These are phyloP conservation scores for Volucella zonaria DNA, from an alignment of 2,888 invertebrate species.

Conservation along the genomic window DNA sequence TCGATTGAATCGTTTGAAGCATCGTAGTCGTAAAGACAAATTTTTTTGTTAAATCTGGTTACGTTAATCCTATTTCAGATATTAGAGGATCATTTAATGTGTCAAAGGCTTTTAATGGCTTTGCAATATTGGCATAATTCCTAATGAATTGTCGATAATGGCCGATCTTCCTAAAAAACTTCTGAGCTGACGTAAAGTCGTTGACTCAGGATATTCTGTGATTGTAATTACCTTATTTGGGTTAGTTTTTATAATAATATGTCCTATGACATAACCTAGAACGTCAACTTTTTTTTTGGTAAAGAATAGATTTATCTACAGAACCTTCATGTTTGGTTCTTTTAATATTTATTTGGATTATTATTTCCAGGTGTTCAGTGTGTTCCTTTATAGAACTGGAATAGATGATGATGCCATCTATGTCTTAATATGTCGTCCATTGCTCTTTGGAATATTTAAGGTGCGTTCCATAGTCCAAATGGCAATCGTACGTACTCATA, in stretches of 20 bases:
- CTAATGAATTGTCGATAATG: too few relatives aligned
- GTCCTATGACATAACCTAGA: constrained; percentile 32
- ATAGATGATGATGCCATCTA: constrained; percentile 35
- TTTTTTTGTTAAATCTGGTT: too few relatives aligned
- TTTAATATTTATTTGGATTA: constrained; percentile 22
- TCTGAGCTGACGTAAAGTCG: constrained; percentile 22
- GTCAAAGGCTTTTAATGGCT: too few relatives aligned
- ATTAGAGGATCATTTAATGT: too few relatives aligned
- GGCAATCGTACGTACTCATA: too few relatives aligned
- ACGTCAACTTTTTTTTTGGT: constrained; percentile 45
- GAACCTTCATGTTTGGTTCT: too few relatives aligned
- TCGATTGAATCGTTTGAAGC: too few relatives aligned
- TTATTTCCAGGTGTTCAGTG: not conserved
- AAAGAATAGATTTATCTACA: not conserved
- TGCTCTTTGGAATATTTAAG: too few relatives aligned
- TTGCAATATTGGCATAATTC: too few relatives aligned
- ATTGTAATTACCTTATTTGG: constrained; percentile 16
- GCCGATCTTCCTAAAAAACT: not conserved
- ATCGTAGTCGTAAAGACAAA: too few relatives aligned
- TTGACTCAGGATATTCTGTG: not conserved
- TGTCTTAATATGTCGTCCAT: not conserved
- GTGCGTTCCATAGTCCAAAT: too few relatives aligned
- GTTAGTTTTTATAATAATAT: constrained; percentile 28
- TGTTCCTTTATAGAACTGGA: constrained; percentile 26
- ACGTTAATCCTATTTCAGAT: too few relatives aligned